Percentiles rank a stretch among this genome's conserved stretches.
phyloP scores from a whole-genome alignment of 2,888 invertebrate genomes.

The Tipula unca region DNA sequence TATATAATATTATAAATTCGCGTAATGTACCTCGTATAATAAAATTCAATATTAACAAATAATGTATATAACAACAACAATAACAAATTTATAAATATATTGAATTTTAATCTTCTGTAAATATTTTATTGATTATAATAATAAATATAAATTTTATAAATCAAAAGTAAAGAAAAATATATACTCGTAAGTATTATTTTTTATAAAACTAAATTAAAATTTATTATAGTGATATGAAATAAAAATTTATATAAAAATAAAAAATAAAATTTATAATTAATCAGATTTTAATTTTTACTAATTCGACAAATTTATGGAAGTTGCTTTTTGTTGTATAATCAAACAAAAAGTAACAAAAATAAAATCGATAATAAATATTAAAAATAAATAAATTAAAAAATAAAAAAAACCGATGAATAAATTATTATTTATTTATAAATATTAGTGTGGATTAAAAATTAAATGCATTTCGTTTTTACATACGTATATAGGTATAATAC shows the following conservation, averaged over 20 bases:
- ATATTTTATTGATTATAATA: constrained; percentile 8
- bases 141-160: not conserved
- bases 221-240: not conserved
- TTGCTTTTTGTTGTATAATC: not conserved
- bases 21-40: not conserved
- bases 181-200: no score
- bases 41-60: not conserved
- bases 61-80: not conserved
- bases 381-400: not conserved
- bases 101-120: not conserved
- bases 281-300: constrained; percentile 8
- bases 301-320: constrained; percentile 8
- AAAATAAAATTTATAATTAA: constrained; percentile 1
- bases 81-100: not conserved
- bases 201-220: not conserved
- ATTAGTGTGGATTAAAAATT: not conserved
- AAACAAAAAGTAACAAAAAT: not conserved
- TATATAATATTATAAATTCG: not conserved
- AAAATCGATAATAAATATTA: constrained; percentile 14
- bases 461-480: no score
- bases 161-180: not conserved
- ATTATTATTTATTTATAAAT: not conserved
- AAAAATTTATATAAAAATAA: not conserved
- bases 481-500: not conserved
- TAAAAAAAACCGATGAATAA: not conserved